Evolutionary conservation across 1,140 invertebrate species (phyloP), one percentile per base, ranked within the genome.

Genomic region (Drosophila virilis): DNA sequence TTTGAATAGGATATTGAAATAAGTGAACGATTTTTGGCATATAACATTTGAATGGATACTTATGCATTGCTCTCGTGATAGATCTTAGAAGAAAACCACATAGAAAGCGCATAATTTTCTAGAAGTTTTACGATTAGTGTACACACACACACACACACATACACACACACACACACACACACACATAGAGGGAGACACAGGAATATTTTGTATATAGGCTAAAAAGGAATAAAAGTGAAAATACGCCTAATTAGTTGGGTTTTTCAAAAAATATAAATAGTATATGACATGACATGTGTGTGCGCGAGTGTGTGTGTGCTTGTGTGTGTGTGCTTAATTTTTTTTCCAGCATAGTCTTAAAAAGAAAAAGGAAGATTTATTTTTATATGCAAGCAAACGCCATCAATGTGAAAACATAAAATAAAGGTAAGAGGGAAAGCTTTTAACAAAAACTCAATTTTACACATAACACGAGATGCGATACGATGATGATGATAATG

Each of bases 81-180:
- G 72, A 64, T 38, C 32, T 70, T 70, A 50, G 33, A 46, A 58
- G 57, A 45, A 35, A 50, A 42, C 45, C n/a, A 48, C 55, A 80
- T 55, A 66, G 28, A 66, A 65, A 54, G 51, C 51, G 73, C 32
- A 71, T 84, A 84, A 78, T 85, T 85, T 85, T 85, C 81, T 85
- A 85, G 77, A 86, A 86, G 54, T 86, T 86, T 85, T 85, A 74
- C 65, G 57, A 74, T 33, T 55, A 62, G 17, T 10, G 9, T n/a
- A 50, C n/a, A 43, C 42, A 55, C 35, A 67, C 62, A 58, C 46
- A 45, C 57, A 55, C 64, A 58, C 45, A 52, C 37, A 51, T n/a
- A 64, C 38, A 61, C 37, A 46, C 15, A 45, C 15, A 13, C 35
- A 32, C 54, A 40, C 10, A 22, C 45, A 50, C 22, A 8, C 42